phyloP scores from a whole-genome alignment of 1,140 invertebrate species.

The Hetaerina americana region DNA sequence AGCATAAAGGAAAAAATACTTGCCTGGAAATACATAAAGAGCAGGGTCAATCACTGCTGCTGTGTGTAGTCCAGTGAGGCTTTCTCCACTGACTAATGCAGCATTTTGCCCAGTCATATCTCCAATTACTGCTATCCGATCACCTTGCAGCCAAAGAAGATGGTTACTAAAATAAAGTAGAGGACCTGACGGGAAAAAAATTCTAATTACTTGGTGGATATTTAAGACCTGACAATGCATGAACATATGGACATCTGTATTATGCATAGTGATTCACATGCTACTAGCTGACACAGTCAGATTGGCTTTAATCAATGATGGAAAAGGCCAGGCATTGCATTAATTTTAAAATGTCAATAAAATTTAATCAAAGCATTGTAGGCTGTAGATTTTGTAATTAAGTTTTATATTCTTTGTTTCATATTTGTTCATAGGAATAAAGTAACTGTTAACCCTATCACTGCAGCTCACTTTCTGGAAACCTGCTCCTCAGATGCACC shows the following conservation, averaged over 20 bases:
- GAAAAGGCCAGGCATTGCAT: too few relatives aligned
- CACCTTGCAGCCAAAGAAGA: conserved; percentile 66
- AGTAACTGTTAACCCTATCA: too few relatives aligned
- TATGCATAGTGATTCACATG: conserved; percentile 8
- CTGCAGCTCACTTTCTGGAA: too few relatives aligned
- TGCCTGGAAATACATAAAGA: conserved; percentile 42
- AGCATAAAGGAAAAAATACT: conserved; percentile 1
- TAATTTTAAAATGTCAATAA: too few relatives aligned
- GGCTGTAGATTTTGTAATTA: too few relatives aligned
- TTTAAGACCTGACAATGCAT: too few relatives aligned
- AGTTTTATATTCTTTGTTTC: too few relatives aligned
- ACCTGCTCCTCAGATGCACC: too few relatives aligned
- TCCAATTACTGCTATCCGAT: conserved; percentile 60
- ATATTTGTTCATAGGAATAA: too few relatives aligned
- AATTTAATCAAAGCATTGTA: too few relatives aligned
- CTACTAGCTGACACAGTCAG: conserved; percentile 10
- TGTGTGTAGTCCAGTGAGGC: conserved; percentile 47
- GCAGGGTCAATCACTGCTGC: conserved; percentile 58
- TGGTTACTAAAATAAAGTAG: conserved; percentile 65
- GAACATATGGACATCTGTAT: too few relatives aligned
- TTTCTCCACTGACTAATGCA: conserved; percentile 49
- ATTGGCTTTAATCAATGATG: too few relatives aligned
- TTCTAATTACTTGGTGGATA: not conserved
- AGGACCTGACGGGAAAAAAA: conserved; percentile 30
- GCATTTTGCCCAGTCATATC: conserved; percentile 61